Conservation (phyloP, 1,140 invertebrate genomes). For the Scylla paramamosain region DNA sequence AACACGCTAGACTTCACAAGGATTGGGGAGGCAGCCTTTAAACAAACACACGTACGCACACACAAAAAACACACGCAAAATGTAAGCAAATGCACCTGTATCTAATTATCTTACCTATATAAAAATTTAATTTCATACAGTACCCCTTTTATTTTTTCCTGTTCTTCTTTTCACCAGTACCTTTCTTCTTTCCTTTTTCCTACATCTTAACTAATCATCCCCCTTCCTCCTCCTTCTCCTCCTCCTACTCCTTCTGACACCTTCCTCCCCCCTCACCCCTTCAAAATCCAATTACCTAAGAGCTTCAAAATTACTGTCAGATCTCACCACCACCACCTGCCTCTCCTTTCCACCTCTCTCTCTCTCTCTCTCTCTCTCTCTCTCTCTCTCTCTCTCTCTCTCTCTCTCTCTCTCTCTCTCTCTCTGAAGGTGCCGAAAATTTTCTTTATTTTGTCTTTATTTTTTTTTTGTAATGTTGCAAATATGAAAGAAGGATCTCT, state of each 20-base stretch:
- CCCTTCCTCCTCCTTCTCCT: neutral
- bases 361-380: no score
- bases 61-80: constrained; percentile 31
- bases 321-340: neutral
- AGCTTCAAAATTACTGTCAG: constrained; percentile 2
- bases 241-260: neutral
- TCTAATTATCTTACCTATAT: neutral
- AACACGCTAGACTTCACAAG: neutral
- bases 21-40: neutral
- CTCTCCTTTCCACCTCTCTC: neutral
- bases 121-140: neutral
- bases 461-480: no score
- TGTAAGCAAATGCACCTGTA: neutral
- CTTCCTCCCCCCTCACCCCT: neutral
- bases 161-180: no score
- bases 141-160: no score
- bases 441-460: neutral
- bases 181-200: neutral
- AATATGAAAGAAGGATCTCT: neutral
- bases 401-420: constrained; percentile 35
- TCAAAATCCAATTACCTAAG: neutral
- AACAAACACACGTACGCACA: neutral
- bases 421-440: neutral
- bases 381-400: no score
- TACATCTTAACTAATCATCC: neutral